Base-by-base conservation (phyloP, 2,797 vertebrate genomes). In the Lagorchestes hirsutus region DNA sequence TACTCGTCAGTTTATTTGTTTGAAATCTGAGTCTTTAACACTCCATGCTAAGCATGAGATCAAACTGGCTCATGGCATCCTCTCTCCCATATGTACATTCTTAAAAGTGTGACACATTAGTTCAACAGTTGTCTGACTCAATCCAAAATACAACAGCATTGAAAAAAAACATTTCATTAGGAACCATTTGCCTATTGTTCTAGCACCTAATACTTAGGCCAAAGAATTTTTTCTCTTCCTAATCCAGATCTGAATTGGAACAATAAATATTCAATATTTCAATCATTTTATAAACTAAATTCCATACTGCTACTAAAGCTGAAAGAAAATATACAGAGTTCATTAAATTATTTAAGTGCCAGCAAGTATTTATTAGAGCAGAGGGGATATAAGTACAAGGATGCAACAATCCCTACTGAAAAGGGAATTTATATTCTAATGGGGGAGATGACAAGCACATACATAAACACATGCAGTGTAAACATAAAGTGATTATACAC, bases 181-280 rank as follows among this genome's bases (percentile, higher is more conserved):
- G 50, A 55, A 11, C 16, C 92, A 31, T 8, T 57, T 46, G 55
- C 52, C 52, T 56, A 40, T 4, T 67, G 11, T 87, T 96, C 46
- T 58, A 67, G 16, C 92, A 93, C 12, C 54, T 62, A 34, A 62
- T 55, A 54, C 28, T 62, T 92, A 54, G 62, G 55, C 54, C 59
- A 62, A 31, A 4, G 28, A 67, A n/a, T 90, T 91, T 34, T 91
- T 34, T 91, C 58, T 28, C 31, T 50, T 97, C 93, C 74, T 92
- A 93, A 94, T 93, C 90, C 54, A 93, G 91, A 94, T 55, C 91
- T 55, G 57, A 95, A 91, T 11, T 55, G 93, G 95, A 95, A 90
- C 2, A 56, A 67, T n/a, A n/a, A 18, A 59, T 50, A 58, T 29
- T 96, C 52, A 94, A 92, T n/a, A 67, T n/a, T 67, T 14, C 62